Evolutionary conservation across 2,888 invertebrate species (phyloP), one percentile per base, ranked within the genome.

Genomic region (Cylloceria caligata): DNA sequence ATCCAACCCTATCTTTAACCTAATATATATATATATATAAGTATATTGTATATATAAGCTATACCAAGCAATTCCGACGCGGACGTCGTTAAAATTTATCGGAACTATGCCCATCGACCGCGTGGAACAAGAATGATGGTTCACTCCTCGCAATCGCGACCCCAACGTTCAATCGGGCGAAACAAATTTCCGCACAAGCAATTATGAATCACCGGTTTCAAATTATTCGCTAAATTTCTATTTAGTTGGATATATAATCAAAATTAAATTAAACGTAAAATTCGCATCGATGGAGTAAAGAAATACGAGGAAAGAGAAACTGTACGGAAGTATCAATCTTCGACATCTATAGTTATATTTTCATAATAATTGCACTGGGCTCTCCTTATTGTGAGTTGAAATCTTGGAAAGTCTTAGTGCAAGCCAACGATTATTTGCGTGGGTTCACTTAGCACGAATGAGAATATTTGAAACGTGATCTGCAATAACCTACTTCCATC

Each of bases 71-170:
- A 69, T 69, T 45, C 74, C 77, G 71, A 55, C 16, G 76, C 68
- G 52, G 73, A 73, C 81, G 74, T 86, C 87, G 86, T 87, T 88
- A 88, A 88, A 88, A 86, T 88, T 87, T 85, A 88, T 87, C 80
- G 85, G 84, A 86, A 87, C 86, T 85, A 76, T 85, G 80, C 84
- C 67, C 83, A 87, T 87, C 84, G 83, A 85, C 81, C 83, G 79
- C 24, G 62, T 5, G 39, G 34, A 16, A 36, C 21, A 68, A 69
- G 68, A 65, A 65, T 60, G 57, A 74, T 73, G 65, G 34, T 60
- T 57, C 30, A 30, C 16, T 69, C 30, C 47, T 36, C 24, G 67
- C 68, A 16, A 60, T 69, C 49, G 24, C 34, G 65, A 69, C 11
- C 27, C 57, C 39, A 1, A 65, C 34, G 55, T 68, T 62, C 69